Percentiles rank a stretch among this genome's conserved stretches.
phyloP scores from a whole-genome alignment of 2,113 vertebrate species.

The Hyperopisus bebe region DNA sequence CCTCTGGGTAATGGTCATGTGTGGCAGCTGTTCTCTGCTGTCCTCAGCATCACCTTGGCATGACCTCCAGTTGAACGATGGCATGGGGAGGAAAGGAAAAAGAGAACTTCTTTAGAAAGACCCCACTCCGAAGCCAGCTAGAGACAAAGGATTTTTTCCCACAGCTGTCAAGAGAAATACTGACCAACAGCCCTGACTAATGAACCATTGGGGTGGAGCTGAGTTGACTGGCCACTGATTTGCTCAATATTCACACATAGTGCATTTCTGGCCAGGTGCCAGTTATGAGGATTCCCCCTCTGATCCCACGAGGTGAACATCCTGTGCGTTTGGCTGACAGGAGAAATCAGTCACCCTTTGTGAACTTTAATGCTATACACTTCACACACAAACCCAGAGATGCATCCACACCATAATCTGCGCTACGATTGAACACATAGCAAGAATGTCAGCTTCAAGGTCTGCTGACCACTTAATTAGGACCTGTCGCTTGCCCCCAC shows the following conservation, averaged over 20 bases:
- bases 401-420: background rate
- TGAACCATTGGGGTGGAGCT: background rate
- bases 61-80: background rate
- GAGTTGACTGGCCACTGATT: background rate
- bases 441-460: constrained; percentile 26
- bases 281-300: background rate
- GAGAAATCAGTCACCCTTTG: constrained; percentile 18
- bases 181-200: background rate
- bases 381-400: background rate
- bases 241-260: background rate
- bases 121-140: background rate
- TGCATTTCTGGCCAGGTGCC: background rate
- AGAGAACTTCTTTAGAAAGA: background rate
- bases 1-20: background rate
- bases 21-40: background rate
- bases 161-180: background rate
- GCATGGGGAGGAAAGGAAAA: background rate
- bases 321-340: constrained; percentile 16
- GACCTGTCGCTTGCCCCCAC: constrained; percentile 25
- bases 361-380: constrained; percentile 7
- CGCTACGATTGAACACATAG: constrained; percentile 17
- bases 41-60: constrained; percentile 19
- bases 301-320: background rate
- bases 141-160: background rate
- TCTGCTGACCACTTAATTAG: constrained; percentile 29